phyloP scores from a whole-genome alignment of 23 tunicate species.

The Aplidium turbinatum region DNA sequence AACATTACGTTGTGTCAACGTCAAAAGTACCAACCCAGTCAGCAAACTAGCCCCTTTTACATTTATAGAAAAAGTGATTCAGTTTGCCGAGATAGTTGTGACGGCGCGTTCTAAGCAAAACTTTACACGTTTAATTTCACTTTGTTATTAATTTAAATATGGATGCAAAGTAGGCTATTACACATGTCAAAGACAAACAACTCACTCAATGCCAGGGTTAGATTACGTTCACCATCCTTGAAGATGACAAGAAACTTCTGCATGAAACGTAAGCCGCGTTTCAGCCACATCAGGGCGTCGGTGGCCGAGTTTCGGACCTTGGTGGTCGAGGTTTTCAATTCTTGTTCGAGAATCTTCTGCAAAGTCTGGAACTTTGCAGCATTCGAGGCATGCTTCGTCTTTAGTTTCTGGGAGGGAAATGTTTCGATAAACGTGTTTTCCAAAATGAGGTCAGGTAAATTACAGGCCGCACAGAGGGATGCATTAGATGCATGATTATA shows the following conservation, averaged over 20 bases:
- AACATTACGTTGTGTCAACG: conserved; percentile 1
- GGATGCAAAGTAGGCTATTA: no score
- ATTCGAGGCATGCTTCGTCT: conserved; percentile 68
- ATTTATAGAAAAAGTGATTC: no score
- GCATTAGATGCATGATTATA: no score
- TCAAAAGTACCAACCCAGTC: background rate
- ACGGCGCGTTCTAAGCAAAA: no score
- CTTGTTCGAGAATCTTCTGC: conserved; percentile 77
- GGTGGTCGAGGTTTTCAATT: conserved; percentile 61
- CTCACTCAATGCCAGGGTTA: conserved; percentile 72
- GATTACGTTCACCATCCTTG: conserved; percentile 73
- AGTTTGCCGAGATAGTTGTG: no score
- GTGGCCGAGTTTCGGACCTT: conserved; percentile 95
- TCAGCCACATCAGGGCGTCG: conserved; percentile 97
- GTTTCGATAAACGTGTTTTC: background rate
- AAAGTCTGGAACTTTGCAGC: conserved; percentile 55
- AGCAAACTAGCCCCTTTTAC: no score
- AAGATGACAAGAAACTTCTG: conserved; percentile 70
- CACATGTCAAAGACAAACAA: no score
- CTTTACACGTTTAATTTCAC: no score
- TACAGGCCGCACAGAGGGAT: no score
- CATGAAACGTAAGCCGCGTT: conserved; percentile 87
- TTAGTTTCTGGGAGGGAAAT: conserved; percentile 55
- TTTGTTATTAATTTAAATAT: no score
- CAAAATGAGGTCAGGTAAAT: no score